phyloP scores from a whole-genome alignment of 2,888 invertebrate species.

The Campaea margaritaria region DNA sequence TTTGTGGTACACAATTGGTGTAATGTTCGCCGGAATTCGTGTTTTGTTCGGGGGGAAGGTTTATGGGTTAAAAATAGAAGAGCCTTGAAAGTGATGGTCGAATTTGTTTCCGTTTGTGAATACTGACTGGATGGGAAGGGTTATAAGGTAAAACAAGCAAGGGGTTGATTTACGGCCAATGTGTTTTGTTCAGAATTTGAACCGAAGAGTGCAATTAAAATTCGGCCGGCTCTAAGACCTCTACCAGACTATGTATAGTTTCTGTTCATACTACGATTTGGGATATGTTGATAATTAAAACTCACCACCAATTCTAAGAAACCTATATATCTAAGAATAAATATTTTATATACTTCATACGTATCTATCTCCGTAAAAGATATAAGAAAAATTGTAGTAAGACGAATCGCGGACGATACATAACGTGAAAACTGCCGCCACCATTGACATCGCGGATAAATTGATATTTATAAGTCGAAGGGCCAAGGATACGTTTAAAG shows the following conservation, averaged over 20 bases:
- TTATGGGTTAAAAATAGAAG: conserved; percentile 46
- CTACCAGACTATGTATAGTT: too few relatives aligned
- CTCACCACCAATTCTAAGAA: too few relatives aligned
- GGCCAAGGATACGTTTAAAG: conserved; percentile 81
- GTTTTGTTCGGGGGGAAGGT: conserved; percentile 43
- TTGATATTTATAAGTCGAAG: conserved; percentile 84
- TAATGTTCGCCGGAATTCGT: conserved; percentile 59
- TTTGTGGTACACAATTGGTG: conserved; percentile 67
- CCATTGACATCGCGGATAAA: conserved; percentile 82
- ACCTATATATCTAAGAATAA: too few relatives aligned
- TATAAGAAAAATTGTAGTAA: conserved; percentile 67
- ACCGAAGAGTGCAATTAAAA: too few relatives aligned
- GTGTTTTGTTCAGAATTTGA: background rate
- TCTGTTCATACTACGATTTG: too few relatives aligned
- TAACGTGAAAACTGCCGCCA: conserved; percentile 77
- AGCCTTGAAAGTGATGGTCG: conserved; percentile 33
- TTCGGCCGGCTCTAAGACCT: too few relatives aligned
- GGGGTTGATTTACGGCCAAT: conserved; percentile 28
- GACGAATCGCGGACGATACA: conserved; percentile 68
- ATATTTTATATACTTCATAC: conserved; percentile 2
- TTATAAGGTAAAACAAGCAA: conserved; percentile 43
- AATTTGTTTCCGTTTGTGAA: conserved; percentile 30
- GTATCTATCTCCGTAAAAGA: conserved; percentile 56
- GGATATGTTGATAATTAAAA: too few relatives aligned
- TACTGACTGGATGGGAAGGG: conserved; percentile 20